Evolutionary conservation across 2,113 vertebrate genomes (phyloP).

Genomic region (Ochotona princeps): DNA sequence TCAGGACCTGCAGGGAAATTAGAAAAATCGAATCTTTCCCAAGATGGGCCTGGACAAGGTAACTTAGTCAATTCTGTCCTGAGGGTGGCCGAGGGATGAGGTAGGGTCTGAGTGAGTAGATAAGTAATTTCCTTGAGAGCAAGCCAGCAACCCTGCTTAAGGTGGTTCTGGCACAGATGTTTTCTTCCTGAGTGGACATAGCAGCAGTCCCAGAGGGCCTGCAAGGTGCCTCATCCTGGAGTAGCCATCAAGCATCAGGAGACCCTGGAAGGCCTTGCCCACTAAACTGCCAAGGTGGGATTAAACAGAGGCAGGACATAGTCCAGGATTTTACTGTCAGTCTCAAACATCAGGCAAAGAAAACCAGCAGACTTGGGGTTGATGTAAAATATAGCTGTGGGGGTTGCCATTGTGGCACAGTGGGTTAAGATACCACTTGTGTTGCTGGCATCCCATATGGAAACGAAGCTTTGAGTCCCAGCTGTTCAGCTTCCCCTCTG

Average conservation of each 20-base stretch:
- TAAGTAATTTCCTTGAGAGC: constrained; percentile 36
- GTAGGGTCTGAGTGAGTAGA: neutral
- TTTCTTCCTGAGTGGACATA: neutral
- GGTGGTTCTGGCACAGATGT: neutral
- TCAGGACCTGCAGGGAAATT: constrained; percentile 66
- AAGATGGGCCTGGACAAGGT: constrained; percentile 29
- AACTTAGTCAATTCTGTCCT: constrained; percentile 35
- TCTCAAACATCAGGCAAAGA: neutral
- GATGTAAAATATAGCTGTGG: neutral
- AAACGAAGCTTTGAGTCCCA: no score
- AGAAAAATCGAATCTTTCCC: constrained; percentile 70
- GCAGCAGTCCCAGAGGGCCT: neutral
- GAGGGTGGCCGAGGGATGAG: neutral
- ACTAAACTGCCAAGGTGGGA: accelerated
- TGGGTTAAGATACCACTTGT: no score
- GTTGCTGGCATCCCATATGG: no score
- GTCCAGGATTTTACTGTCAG: neutral
- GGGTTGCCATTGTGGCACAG: no score
- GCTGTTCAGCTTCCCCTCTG: no score
- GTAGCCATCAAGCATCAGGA: accelerated
- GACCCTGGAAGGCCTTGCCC: neutral
- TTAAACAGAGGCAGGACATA: neutral
- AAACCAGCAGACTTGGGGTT: neutral
- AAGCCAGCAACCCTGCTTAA: neutral
- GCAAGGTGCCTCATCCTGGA: no score